Evolutionary conservation across 2,797 vertebrate species (phyloP).

Genomic region (Carcharodon carcharias): DNA sequence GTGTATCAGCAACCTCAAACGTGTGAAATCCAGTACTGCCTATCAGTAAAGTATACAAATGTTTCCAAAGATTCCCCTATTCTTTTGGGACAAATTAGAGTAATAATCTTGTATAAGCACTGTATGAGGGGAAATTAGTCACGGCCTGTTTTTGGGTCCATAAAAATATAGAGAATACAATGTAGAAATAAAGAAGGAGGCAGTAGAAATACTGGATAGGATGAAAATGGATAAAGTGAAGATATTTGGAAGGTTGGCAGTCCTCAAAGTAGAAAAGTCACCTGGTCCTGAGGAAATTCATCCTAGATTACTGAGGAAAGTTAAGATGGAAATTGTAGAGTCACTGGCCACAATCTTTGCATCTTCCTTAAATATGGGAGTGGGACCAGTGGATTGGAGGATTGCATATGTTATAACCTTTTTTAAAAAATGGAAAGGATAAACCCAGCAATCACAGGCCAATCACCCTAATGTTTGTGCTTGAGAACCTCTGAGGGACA

Average conservation of each 20-base stretch:
- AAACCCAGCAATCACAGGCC: neutral
- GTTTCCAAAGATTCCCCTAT: neutral
- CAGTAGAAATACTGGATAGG: neutral
- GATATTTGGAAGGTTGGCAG: neutral
- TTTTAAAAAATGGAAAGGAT: neutral
- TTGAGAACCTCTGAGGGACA: neutral
- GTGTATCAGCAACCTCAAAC: neutral
- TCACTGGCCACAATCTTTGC: neutral
- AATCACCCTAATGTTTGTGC: neutral
- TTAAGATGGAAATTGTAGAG: neutral
- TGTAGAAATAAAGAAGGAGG: neutral
- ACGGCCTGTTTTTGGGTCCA: neutral
- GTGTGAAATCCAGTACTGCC: neutral
- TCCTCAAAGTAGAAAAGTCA: neutral
- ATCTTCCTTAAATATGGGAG: neutral
- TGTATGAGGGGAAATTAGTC: neutral
- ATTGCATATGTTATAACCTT: neutral
- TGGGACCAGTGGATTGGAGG: neutral
- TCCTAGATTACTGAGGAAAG: neutral
- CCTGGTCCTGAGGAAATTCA: neutral
- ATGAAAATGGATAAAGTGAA: neutral
- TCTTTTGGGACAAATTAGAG: neutral
- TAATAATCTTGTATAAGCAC: neutral
- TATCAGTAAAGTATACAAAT: neutral
- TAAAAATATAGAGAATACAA: neutral